These are phyloP conservation scores for Acrocephalus kingi DNA, from an alignment of 2,113 vertebrate species.

Conservation along the genomic window DNA sequence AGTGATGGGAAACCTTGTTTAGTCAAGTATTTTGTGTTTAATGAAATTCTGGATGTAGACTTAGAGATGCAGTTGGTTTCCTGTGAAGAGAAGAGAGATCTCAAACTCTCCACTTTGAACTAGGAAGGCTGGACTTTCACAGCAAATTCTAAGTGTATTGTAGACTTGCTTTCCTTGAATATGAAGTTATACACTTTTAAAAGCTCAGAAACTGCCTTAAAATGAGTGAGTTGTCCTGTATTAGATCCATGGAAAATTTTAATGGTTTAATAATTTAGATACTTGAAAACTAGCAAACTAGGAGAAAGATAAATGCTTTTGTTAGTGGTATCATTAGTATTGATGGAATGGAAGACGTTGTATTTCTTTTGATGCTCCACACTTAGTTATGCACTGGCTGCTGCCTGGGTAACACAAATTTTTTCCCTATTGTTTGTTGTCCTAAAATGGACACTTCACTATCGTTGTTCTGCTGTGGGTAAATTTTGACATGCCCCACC, in stretches of 20 bases:
- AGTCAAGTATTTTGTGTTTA: neutral
- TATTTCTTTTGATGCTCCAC: neutral
- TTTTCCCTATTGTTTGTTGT: neutral
- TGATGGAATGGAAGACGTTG: no score
- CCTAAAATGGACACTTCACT: neutral
- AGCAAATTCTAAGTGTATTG: neutral
- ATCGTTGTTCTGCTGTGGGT: neutral
- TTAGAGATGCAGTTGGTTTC: neutral
- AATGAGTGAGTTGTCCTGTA: neutral
- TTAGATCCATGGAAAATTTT: neutral
- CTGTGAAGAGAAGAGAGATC: fast-evolving
- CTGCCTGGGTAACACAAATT: neutral
- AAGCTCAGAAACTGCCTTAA: neutral
- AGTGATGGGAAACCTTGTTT: fast-evolving
- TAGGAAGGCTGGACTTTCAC: fast-evolving
- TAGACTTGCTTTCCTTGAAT: neutral
- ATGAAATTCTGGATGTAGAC: neutral
- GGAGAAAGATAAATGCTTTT: neutral
- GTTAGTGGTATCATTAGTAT: fast-evolving
- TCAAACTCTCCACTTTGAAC: neutral
- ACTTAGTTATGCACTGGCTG: neutral
- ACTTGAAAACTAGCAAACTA: neutral
- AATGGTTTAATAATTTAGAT: neutral
- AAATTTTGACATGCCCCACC: neutral
- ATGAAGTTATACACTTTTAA: fast-evolving